These are phyloP conservation scores for Caenorhabditis sp. DNA, from an alignment of 2,888 invertebrate genomes.

Conservation along the genomic window DNA sequence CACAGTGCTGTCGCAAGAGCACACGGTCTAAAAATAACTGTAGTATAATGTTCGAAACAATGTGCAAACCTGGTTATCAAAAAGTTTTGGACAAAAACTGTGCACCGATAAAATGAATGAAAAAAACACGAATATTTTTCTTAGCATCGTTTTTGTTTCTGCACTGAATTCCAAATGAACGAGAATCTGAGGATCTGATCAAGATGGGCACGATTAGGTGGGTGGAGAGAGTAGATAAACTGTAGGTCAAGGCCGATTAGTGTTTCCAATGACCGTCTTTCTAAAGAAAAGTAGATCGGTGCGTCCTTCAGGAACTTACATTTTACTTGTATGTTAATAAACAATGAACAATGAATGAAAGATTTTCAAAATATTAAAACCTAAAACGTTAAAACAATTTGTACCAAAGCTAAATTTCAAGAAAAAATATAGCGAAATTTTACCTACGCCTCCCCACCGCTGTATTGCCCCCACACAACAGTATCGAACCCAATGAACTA, in stretches of 20 bases:
- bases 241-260: slow-evolving; percentile 60
- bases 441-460: too few relatives aligned
- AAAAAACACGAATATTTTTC: slow-evolving; percentile 48
- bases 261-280: slow-evolving; percentile 47
- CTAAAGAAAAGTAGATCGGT: slow-evolving; percentile 44
- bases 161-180: slow-evolving; percentile 13
- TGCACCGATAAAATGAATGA: slow-evolving; percentile 53
- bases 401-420: too few relatives aligned
- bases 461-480: too few relatives aligned
- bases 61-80: slow-evolving; percentile 74
- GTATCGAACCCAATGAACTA: too few relatives aligned
- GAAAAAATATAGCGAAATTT: too few relatives aligned
- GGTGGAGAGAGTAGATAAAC: slow-evolving; percentile 26
- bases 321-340: slow-evolving; percentile 19
- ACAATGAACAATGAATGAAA: too few relatives aligned
- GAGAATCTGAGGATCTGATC: slow-evolving; percentile 37
- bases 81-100: slow-evolving; percentile 78
- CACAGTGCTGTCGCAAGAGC: slow-evolving; percentile 79
- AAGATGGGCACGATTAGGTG: slow-evolving; percentile 14
- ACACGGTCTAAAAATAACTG: slow-evolving; percentile 74
- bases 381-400: too few relatives aligned
- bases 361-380: too few relatives aligned
- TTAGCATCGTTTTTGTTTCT: slow-evolving; percentile 8
- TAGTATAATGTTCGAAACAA: neutral
- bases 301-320: slow-evolving; percentile 57